Evolutionary conservation across 2,888 invertebrate species (phyloP).

Genomic region (Caenorhabditis drosophilae): DNA sequence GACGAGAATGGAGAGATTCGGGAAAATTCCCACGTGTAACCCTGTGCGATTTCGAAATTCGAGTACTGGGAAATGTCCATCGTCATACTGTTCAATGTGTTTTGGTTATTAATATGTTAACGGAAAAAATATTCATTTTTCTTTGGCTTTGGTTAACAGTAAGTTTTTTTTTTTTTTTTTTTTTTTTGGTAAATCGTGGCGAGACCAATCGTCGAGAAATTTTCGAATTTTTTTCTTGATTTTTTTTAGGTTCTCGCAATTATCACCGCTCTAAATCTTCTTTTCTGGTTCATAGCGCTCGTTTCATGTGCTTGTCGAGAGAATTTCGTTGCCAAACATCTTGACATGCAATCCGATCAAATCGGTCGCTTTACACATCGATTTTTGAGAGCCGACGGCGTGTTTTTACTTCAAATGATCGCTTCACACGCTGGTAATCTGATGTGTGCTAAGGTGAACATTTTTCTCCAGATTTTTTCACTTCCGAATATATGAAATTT

Average conservation of each 20-base stretch:
- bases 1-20: constrained; percentile 68
- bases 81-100: constrained; percentile 67
- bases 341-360: constrained; percentile 50
- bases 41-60: constrained; percentile 69
- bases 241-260: constrained; percentile 61
- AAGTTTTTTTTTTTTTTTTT: too few species aligned
- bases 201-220: too few species aligned
- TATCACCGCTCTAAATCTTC: constrained; percentile 62
- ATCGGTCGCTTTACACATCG: constrained; percentile 58
- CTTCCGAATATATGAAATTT: neutral
- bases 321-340: constrained; percentile 48
- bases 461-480: neutral
- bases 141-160: constrained; percentile 69
- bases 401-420: constrained; percentile 62
- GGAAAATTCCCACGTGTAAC: constrained; percentile 71
- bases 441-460: constrained; percentile 44
- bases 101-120: constrained; percentile 68
- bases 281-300: constrained; percentile 67
- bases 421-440: constrained; percentile 58
- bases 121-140: constrained; percentile 69
- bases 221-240: neutral
- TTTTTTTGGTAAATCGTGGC: too few species aligned
- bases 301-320: constrained; percentile 54
- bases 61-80: constrained; percentile 70
- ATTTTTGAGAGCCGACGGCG: constrained; percentile 68